Conservation (phyloP, 1,140 invertebrate species). For the Oscheius sp. region DNA sequence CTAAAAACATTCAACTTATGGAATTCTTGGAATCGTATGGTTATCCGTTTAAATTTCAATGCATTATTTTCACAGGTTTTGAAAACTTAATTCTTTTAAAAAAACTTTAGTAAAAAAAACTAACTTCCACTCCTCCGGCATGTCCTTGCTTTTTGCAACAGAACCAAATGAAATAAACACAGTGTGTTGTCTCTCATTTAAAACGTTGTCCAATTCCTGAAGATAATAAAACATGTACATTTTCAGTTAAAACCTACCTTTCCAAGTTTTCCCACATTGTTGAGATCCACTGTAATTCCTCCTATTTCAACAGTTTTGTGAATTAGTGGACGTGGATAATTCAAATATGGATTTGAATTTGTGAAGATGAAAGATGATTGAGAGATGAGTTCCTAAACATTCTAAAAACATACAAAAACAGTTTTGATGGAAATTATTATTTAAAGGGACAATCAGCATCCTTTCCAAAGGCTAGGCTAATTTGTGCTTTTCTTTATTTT, state of each 20-base stretch:
- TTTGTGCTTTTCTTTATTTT: no score
- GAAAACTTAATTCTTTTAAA: no score
- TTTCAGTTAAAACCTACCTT: background rate
- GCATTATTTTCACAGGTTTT: no score
- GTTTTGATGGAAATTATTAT: background rate
- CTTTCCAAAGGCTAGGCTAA: no score
- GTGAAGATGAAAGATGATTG: slow-evolving; percentile 7
- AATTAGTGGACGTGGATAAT: slow-evolving; percentile 2
- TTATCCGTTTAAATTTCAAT: no score
- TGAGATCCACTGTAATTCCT: background rate
- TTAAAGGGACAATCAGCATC: no score
- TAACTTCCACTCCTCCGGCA: slow-evolving; percentile 34
- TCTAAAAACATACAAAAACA: background rate
- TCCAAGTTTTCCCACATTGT: background rate
- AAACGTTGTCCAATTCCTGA: background rate
- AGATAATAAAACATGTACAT: no score
- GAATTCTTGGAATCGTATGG: no score
- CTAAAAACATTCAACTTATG: no score
- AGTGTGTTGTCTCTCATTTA: background rate
- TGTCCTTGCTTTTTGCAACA: slow-evolving; percentile 6
- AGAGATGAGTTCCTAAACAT: background rate
- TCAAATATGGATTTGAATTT: background rate
- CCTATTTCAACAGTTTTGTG: slow-evolving; percentile 10
- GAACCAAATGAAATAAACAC: background rate
- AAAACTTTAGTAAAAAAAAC: no score